Base-by-base conservation (phyloP, 2,797 vertebrate species). In the Labroides dimidiatus region DNA sequence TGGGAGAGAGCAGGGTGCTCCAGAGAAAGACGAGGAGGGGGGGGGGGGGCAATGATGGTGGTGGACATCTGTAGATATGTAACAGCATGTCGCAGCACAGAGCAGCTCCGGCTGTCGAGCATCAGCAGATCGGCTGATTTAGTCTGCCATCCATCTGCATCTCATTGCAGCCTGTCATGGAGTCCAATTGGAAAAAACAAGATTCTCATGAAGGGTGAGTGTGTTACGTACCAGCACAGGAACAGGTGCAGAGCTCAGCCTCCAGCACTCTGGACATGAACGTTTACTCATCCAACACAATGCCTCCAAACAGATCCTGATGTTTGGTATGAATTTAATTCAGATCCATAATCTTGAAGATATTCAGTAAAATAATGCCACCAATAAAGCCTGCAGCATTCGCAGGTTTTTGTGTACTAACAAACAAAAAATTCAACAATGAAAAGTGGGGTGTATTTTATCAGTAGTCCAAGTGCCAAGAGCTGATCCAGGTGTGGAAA, bases 61-160 rank as follows among this genome's bases (percentile, higher is more conserved):
- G 49, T 41, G 69, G 87, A 90, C 87, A 91, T 90, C 89, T 90
- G 87, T 82, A 88, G 80, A 82, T 78, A 75, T 81, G 79, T 45
- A 80, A 62, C 75, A 84, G 82, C 86, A 85, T 55, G 87, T 60
- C 15, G 23, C 4, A 21, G 60, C 5, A 0, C 61, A 4, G 74
- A 84, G 69, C 49, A 21, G 44, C 0, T 39, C 72, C 67, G 69
- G 83, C 78, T 81, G 84, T 81, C 74, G 37, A 6, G 71, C 62
- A 59, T 69, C 68, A 27, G 72, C 84, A 82, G 84, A 84, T 77
- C 42, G 71, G 44, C 78, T 61, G 64, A 75, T 55, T 71, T 59
- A 23, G 60, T 15, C 73, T 53, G 75, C 64, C 47, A 6, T 78
- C 82, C 83, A 88, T 82, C 87, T 88, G 87, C 70, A 84, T 74